These are phyloP conservation scores for Saxicola maurus DNA, from an alignment of 2,797 vertebrate genomes.

Conservation along the genomic window DNA sequence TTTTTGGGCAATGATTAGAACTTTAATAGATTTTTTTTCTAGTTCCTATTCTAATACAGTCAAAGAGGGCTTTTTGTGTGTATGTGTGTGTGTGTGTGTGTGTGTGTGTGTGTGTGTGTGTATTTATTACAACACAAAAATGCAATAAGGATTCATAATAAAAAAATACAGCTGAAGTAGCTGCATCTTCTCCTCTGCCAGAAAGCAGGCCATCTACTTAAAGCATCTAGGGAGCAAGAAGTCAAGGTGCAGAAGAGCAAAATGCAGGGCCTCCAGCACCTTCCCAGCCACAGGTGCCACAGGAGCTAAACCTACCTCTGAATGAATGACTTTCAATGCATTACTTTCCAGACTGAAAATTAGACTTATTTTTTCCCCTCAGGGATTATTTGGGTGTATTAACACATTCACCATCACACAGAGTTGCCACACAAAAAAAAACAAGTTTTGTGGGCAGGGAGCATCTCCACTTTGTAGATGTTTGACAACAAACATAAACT, in stretches of 20 bases:
- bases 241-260: background rate
- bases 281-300: background rate
- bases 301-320: background rate
- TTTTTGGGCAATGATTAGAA: background rate
- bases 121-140: background rate
- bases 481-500: background rate
- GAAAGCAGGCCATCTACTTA: fast-evolving
- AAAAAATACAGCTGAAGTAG: background rate
- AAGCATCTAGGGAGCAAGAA: background rate
- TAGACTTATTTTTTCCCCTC: background rate
- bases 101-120: background rate
- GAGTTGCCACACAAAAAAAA: background rate
- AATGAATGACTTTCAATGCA: background rate
- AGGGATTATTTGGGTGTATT: background rate
- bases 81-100: no score
- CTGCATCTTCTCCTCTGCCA: background rate
- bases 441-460: background rate
- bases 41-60: background rate
- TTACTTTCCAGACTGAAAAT: background rate
- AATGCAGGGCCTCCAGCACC: background rate
- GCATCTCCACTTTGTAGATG: background rate
- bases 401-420: background rate
- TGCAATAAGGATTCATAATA: background rate
- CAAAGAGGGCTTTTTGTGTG: background rate
- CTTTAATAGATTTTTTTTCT: background rate